A percentile compares a stretch with the other conserved stretches of the same genome.
These are phyloP conservation scores for Actinemys pallida DNA, from an alignment of 2,113 vertebrate genomes.

Conservation along the genomic window DNA sequence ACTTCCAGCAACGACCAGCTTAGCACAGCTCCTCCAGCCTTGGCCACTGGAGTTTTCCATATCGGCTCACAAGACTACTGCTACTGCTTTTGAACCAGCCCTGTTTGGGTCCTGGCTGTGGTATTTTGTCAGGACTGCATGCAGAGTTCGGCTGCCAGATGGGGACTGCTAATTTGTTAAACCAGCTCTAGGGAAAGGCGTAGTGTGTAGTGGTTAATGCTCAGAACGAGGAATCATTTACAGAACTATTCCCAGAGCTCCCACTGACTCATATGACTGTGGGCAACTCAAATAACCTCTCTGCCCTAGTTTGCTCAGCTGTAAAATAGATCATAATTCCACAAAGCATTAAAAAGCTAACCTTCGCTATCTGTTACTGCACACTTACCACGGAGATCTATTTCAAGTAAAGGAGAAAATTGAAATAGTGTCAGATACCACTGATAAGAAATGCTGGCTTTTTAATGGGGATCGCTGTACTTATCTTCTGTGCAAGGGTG, in stretches of 20 bases:
- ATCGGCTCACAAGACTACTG: not conserved
- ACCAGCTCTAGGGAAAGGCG: not conserved
- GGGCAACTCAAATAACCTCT: not conserved
- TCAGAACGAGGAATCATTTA: not conserved
- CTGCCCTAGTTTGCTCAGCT: not conserved
- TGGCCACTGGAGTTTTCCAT: not conserved
- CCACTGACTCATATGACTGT: not conserved
- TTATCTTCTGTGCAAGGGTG: not conserved
- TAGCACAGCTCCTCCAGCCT: not conserved
- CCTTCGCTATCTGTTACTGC: not conserved
- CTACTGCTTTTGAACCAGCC: not conserved
- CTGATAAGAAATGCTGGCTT: not conserved
- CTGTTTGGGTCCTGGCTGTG: not conserved
- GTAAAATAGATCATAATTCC: not conserved
- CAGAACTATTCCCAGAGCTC: not conserved
- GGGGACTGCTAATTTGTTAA: not conserved
- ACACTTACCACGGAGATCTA: not conserved
- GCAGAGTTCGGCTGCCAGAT: not conserved
- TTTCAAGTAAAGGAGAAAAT: not conserved
- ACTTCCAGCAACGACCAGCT: accelerated
- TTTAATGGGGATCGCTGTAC: no score
- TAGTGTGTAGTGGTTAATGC: not conserved
- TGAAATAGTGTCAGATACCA: not conserved
- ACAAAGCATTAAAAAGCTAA: not conserved
- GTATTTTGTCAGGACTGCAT: not conserved